phyloP scores from a whole-genome alignment of 2,113 vertebrate species.

The Syngnathus scovelli region DNA sequence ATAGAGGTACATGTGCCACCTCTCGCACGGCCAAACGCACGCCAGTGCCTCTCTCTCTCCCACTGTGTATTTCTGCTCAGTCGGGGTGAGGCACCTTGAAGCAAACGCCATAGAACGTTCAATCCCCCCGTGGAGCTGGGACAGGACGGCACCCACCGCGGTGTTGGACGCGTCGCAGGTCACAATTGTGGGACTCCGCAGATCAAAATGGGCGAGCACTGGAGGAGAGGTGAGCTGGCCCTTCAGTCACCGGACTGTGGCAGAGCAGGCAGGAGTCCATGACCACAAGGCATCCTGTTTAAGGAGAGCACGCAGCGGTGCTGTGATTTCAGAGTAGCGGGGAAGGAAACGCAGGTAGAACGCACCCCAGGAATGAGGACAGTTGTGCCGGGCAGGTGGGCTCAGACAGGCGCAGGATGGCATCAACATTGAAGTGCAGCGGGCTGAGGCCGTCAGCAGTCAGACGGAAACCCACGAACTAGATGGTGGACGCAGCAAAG shows the following conservation, averaged over 20 bases:
- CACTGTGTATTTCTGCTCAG: neutral
- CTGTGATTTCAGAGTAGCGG: neutral
- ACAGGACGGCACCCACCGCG: neutral
- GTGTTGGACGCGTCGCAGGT: neutral
- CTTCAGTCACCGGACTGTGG: neutral
- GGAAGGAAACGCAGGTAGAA: neutral
- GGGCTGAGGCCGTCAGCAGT: no score
- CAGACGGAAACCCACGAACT: no score
- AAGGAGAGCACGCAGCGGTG: neutral
- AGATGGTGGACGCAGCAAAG: no score
- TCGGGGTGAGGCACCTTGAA: neutral
- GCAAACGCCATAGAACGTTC: neutral
- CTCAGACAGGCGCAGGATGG: neutral
- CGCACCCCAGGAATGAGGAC: neutral
- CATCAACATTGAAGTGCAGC: neutral
- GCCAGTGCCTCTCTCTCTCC: neutral
- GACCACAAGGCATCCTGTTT: neutral
- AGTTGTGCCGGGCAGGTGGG: neutral
- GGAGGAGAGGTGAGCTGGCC: neutral
- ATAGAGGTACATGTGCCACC: neutral
- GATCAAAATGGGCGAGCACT: conserved; percentile 1
- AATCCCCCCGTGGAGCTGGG: neutral
- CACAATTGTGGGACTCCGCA: neutral
- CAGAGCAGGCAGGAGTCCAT: neutral
- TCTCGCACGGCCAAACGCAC: neutral